These are phyloP conservation scores for Trissoscelio sp. DNA, from an alignment of 2,888 invertebrate species.

Conservation along the genomic window DNA sequence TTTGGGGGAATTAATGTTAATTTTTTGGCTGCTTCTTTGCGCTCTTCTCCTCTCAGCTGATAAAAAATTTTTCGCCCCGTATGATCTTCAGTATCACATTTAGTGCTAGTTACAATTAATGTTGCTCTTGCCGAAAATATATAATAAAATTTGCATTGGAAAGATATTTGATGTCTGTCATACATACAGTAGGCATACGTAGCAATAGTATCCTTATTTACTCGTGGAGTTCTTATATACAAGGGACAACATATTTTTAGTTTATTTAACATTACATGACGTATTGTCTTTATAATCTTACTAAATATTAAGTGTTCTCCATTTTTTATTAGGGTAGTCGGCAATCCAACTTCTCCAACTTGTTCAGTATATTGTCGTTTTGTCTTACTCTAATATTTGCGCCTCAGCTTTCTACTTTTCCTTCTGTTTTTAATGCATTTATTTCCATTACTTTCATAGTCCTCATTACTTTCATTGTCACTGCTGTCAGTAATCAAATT, in stretches of 20 bases:
- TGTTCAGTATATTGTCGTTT: no score
- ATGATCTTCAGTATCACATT: neutral
- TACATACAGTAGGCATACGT: neutral
- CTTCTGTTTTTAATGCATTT: no score
- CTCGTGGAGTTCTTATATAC: neutral
- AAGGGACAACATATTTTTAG: neutral
- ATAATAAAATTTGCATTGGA: neutral
- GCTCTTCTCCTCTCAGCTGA: constrained; percentile 4
- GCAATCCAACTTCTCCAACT: no score
- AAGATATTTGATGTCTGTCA: neutral
- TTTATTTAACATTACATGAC: no score
- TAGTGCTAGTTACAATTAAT: neutral
- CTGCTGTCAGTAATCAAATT: no score
- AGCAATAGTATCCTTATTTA: neutral
- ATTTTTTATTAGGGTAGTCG: no score
- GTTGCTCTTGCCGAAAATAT: neutral
- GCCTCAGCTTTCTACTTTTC: no score
- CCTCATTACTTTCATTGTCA: no score
- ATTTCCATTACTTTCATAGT: no score
- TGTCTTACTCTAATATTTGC: no score
- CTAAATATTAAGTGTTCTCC: no score
- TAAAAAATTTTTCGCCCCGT: neutral
- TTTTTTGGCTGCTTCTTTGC: neutral
- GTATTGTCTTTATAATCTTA: no score
- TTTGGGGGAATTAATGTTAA: neutral